Conservation (phyloP, 2,888 invertebrate species). For the Syritta pipiens region DNA sequence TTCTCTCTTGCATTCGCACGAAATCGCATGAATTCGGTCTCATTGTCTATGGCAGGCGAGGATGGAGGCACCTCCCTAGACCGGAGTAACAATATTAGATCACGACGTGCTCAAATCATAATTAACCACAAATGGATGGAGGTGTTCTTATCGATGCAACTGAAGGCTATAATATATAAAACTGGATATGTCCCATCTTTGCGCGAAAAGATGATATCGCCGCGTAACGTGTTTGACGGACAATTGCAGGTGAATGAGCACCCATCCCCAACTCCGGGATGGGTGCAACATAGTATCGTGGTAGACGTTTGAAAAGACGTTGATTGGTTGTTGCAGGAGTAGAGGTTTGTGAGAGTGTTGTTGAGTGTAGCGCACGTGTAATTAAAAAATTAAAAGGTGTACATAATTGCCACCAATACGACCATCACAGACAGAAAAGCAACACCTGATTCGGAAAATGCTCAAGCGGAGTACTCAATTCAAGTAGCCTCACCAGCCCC, state of each 20-base stretch:
- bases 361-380: slow-evolving; percentile 38
- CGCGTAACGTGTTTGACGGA: slow-evolving; percentile 42
- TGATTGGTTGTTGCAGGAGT: slow-evolving; percentile 4
- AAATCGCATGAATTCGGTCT: slow-evolving; percentile 30
- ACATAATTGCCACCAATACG: slow-evolving; percentile 31
- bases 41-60: slow-evolving; percentile 25
- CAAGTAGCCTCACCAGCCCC: slow-evolving; percentile 49
- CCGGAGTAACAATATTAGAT: slow-evolving; percentile 30
- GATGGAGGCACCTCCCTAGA: background rate
- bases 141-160: slow-evolving; percentile 46
- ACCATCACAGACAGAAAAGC: slow-evolving; percentile 41
- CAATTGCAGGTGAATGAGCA: slow-evolving; percentile 49
- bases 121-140: slow-evolving; percentile 53
- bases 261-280: no score
- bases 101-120: slow-evolving; percentile 52
- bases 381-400: slow-evolving; percentile 64
- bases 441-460: slow-evolving; percentile 38
- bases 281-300: no score
- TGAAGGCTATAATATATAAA: background rate
- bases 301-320: slow-evolving; percentile 19
- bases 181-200: slow-evolving; percentile 28
- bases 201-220: slow-evolving; percentile 36
- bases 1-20: slow-evolving; percentile 37
- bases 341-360: no score
- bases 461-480: slow-evolving; percentile 41